Percentiles rank a stretch among this genome's conserved stretches.
Conservation (phyloP, 2,888 invertebrate species). For the Drosophila fungiperda region DNA sequence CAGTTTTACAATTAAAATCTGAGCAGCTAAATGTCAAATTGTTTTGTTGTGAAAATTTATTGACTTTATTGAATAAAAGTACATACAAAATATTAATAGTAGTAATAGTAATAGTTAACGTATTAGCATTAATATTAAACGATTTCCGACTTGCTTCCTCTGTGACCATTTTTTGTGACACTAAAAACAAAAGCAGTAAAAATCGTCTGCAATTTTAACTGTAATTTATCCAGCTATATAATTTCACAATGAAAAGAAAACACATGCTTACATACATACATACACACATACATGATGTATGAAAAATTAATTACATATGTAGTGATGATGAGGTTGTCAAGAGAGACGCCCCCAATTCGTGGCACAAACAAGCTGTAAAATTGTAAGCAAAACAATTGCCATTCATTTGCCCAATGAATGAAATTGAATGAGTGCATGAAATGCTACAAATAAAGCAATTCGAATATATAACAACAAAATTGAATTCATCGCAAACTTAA, state of each 20-base stretch:
- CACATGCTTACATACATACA: neutral
- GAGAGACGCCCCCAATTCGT: constrained; percentile 48
- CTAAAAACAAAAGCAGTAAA: neutral
- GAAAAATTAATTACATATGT: neutral
- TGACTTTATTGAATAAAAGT: neutral
- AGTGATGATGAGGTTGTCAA: constrained; percentile 27
- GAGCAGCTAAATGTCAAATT: no score
- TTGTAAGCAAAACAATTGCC: constrained; percentile 57
- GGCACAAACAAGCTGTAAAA: constrained; percentile 49
- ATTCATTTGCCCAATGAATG: constrained; percentile 74
- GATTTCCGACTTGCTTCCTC: neutral
- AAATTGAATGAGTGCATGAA: constrained; percentile 61
- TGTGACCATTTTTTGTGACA: neutral
- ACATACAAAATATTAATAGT: neutral
- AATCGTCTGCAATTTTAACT: constrained; percentile 4
- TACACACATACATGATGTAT: neutral
- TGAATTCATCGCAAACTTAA: constrained; percentile 23
- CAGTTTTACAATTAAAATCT: no score
- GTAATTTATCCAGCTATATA: neutral
- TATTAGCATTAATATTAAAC: no score
- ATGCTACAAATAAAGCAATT: constrained; percentile 35
- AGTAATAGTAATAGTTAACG: no score
- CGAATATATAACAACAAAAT: constrained; percentile 26
- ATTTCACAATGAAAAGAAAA: neutral
- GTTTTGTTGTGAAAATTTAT: neutral